These are phyloP conservation scores for Pseudomyrmex pallidus DNA, from an alignment of 1,140 invertebrate species.

Conservation along the genomic window DNA sequence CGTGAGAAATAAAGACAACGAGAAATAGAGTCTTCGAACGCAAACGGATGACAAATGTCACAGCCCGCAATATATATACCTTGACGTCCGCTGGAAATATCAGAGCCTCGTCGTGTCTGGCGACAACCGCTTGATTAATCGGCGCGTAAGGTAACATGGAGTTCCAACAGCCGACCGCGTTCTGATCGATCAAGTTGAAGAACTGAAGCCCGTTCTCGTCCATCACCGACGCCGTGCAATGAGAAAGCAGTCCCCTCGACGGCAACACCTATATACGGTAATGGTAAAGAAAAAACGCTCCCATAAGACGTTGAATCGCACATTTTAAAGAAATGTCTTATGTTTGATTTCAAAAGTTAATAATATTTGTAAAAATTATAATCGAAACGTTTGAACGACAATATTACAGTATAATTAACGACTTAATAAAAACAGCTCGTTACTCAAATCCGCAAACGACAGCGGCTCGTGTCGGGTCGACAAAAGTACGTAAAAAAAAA, in stretches of 20 bases:
- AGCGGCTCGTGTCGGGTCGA: neutral
- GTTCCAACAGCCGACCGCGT: conserved; percentile 93
- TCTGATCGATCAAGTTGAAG: conserved; percentile 91
- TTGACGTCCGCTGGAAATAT: conserved; percentile 93
- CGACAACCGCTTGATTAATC: conserved; percentile 89
- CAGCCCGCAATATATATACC: conserved; percentile 80
- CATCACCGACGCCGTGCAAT: conserved; percentile 90
- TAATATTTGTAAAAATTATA: neutral
- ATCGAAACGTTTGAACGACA: neutral
- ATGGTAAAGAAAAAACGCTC: neutral
- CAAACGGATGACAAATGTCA: neutral
- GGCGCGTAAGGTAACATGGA: conserved; percentile 87
- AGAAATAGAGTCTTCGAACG: neutral
- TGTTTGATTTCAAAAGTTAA: no score
- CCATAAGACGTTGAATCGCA: neutral
- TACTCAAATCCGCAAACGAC: no score
- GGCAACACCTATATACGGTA: conserved; percentile 82
- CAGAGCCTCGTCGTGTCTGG: conserved; percentile 90
- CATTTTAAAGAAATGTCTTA: no score
- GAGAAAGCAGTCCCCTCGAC: conserved; percentile 88
- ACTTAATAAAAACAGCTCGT: neutral
- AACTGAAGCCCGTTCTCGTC: conserved; percentile 90
- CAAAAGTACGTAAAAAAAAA: neutral
- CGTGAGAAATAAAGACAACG: neutral
- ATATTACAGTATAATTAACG: neutral